Evolutionary conservation across 2,113 vertebrate species (phyloP), one percentile per base, ranked within the genome.

Genomic region (Caracal caracal): DNA sequence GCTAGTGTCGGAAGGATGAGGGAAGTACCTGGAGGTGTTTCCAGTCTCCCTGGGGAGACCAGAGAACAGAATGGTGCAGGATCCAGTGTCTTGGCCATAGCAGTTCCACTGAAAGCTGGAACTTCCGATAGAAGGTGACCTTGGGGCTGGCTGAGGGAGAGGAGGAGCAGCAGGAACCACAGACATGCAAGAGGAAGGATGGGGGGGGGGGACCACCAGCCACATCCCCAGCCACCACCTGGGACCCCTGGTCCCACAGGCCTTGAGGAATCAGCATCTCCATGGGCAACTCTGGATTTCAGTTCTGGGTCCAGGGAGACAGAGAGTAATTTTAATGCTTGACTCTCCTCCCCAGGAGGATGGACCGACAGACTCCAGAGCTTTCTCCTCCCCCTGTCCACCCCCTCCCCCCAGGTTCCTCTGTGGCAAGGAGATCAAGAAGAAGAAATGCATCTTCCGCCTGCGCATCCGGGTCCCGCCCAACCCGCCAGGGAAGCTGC

Each of bases 371-470:
- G 75, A 59, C 87, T 66, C 76, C 59, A 73, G 61, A 79, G 43
- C 87, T 85, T 71, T 78, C 80, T 90, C 81, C 37, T 88, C 75
- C 90, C 16, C 28, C 73, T 61, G 4, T 65, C 56, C 79, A 35
- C 65, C 43, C 61, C 30, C 43, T 70, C 65, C 43, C 61, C 30
- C 43, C 76, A 99, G 99, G 98, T 99, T 99, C 95, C 99, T 99
- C 66, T 99, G 99, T 0, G 99, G 99, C 81, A 99, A 99, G 90
- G 99, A 99, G 98, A 99, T 99, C 9, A 99, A 99, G 79, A 99
- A 99, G 98, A 99, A 99, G 98, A 99, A 99, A 96, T 99, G 99
- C 97, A 99, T 99, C 96, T 99, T 99, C 80, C 99, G 99, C n/a
- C 98, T 99, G 95, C 98, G 99, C 49, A 99, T 99, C 37, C 98